Conservation (phyloP, 2,113 vertebrate species). For the Corythaeola cristata region DNA sequence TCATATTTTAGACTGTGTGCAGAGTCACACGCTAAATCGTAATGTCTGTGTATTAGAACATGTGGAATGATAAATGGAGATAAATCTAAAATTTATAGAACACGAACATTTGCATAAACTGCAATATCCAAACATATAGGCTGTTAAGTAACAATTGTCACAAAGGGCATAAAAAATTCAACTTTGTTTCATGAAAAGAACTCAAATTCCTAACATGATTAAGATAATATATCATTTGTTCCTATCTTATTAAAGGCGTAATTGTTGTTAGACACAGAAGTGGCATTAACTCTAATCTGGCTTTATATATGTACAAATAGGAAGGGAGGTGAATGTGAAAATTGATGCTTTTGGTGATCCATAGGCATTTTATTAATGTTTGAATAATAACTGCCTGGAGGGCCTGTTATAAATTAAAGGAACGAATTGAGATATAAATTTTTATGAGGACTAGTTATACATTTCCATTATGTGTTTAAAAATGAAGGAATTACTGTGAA, state of each 20-base stretch:
- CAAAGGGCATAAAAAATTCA: conserved; percentile 90
- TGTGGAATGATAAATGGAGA: conserved; percentile 86
- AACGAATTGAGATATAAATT: conserved; percentile 93
- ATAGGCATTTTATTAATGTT: conserved; percentile 97
- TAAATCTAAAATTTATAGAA: conserved; percentile 99
- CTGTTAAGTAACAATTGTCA: conserved; percentile 83
- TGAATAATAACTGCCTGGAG: conserved; percentile 97
- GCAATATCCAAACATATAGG: conserved; percentile 90
- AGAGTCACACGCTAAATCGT: conserved; percentile 30
- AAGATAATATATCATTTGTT: conserved; percentile 87
- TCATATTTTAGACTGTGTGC: conserved; percentile 73
- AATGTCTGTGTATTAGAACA: conserved; percentile 75
- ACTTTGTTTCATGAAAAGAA: conserved; percentile 79
- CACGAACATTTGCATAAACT: conserved; percentile 92
- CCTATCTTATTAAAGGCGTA: conserved; percentile 86
- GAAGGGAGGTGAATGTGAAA: conserved; percentile 80
- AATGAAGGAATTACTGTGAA: conserved; percentile 91
- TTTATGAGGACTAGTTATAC: conserved; percentile 95
- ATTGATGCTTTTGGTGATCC: conserved; percentile 88
- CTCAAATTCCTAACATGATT: conserved; percentile 79
- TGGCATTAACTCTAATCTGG: conserved; percentile 81
- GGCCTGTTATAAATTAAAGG: conserved; percentile 95
- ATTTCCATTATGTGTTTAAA: conserved; percentile 96
- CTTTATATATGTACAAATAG: conserved; percentile 88
- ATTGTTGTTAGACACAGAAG: conserved; percentile 88